Conservation (phyloP, 2,888 invertebrate species). For the Aphrophora alni region DNA sequence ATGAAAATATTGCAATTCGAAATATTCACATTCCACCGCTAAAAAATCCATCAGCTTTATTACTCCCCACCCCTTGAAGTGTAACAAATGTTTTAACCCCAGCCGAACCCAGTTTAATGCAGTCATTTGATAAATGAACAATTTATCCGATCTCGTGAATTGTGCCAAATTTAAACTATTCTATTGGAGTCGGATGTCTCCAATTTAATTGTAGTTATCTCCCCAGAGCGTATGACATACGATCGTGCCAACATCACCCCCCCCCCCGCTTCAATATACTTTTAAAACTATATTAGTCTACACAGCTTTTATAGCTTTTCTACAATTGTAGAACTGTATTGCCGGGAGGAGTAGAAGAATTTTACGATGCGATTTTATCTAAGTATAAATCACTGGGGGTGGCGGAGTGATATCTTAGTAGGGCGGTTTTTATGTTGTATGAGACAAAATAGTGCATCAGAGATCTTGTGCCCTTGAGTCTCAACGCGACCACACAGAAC, state of each 20-base stretch:
- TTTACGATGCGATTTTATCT: not conserved
- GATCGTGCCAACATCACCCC: not conserved
- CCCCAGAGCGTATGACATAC: not conserved
- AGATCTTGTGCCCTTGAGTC: not conserved
- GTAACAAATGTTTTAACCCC: too few species aligned
- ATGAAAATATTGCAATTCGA: too few species aligned
- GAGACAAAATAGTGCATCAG: not conserved
- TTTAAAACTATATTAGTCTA: not conserved
- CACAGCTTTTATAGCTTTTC: conserved; percentile 1
- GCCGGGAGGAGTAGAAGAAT: not conserved
- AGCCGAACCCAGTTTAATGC: too few species aligned
- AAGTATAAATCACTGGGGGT: conserved; percentile 2
- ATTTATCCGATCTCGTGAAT: not conserved
- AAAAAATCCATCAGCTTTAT: too few species aligned
- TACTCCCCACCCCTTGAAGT: too few species aligned
- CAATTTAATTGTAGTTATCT: not conserved
- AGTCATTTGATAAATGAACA: too few species aligned
- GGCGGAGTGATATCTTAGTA: not conserved
- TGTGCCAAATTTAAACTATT: conserved; percentile 2
- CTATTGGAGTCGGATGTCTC: not conserved
- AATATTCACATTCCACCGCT: too few species aligned
- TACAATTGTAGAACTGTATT: not conserved
- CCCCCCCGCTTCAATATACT: not conserved
- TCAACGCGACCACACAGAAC: not conserved
- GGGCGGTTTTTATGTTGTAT: not conserved